Evolutionary conservation across 2,888 invertebrate genomes (phyloP).

Genomic region (Sacculina carcini): DNA sequence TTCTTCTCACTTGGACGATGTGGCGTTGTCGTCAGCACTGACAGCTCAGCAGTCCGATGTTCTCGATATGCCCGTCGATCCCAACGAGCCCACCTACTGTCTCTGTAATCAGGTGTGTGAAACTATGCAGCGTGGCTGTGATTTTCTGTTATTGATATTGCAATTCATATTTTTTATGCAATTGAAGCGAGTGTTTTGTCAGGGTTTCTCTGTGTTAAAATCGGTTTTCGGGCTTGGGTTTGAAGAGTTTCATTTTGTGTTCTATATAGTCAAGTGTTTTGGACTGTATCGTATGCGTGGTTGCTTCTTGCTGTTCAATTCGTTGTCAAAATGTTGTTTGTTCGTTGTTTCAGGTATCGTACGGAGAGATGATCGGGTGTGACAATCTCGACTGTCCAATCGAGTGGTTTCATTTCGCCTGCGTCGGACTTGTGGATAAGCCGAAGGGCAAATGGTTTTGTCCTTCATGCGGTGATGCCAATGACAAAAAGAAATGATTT

Average conservation of each 20-base stretch:
- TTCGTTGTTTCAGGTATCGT: constrained; percentile 36
- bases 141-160: too few relatives aligned
- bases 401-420: constrained; percentile 90
- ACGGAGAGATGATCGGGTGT: constrained; percentile 91
- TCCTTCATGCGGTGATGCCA: constrained; percentile 42
- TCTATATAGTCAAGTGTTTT: too few relatives aligned
- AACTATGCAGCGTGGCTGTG: too few relatives aligned
- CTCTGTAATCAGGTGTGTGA: constrained; percentile 91
- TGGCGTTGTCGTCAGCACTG: background rate
- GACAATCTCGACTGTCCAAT: constrained; percentile 63
- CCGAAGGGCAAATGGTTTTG: constrained; percentile 92
- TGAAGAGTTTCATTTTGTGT: too few relatives aligned
- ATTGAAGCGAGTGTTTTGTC: too few relatives aligned
- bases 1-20: background rate
- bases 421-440: constrained; percentile 65
- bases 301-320: background rate
- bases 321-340: background rate
- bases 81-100: constrained; percentile 96
- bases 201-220: too few relatives aligned
- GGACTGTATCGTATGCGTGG: too few relatives aligned
- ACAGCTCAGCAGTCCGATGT: constrained; percentile 60
- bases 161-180: too few relatives aligned
- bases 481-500: constrained; percentile 21
- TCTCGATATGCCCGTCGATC: constrained; percentile 41
- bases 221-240: too few relatives aligned